These are phyloP conservation scores for Solen grandis DNA, from an alignment of 1,140 invertebrate genomes.

Conservation along the genomic window DNA sequence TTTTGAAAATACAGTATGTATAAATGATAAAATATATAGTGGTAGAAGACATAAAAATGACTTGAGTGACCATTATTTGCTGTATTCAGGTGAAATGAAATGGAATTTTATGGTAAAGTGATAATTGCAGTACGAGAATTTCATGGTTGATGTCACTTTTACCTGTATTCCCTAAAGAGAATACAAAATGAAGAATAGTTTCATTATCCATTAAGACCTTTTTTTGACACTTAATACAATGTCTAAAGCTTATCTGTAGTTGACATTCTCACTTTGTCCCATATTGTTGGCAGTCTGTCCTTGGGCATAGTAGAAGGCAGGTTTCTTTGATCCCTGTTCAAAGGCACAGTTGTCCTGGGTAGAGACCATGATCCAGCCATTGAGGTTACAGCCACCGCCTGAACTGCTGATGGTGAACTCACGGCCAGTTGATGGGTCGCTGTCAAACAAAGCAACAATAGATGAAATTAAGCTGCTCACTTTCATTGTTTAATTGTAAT, in stretches of 20 bases:
- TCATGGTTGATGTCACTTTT: too few relatives aligned
- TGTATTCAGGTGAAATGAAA: constrained; percentile 1
- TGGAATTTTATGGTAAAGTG: background rate
- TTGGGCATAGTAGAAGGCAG: constrained; percentile 67
- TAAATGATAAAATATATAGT: too few relatives aligned
- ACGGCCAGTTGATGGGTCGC: constrained; percentile 61
- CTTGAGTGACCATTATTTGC: background rate
- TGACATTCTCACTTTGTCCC: constrained; percentile 60
- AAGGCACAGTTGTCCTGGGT: constrained; percentile 66
- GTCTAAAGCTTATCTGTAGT: too few relatives aligned
- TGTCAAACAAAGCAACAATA: constrained; percentile 29
- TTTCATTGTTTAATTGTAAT: too few relatives aligned
- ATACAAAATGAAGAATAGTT: too few relatives aligned
- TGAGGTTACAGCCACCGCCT: constrained; percentile 56
- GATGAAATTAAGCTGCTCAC: too few relatives aligned
- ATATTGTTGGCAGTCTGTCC: constrained; percentile 54
- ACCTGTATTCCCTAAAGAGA: too few relatives aligned
- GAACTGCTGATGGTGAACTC: constrained; percentile 66
- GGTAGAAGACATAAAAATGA: background rate
- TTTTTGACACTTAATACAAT: too few relatives aligned
- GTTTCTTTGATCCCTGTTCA: constrained; percentile 60
- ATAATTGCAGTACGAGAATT: too few relatives aligned
- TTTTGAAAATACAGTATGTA: too few relatives aligned
- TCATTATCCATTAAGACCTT: too few relatives aligned
- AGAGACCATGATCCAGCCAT: constrained; percentile 72